These are phyloP conservation scores for Anastrepha ludens DNA, from an alignment of 1,140 invertebrate species.

Conservation along the genomic window DNA sequence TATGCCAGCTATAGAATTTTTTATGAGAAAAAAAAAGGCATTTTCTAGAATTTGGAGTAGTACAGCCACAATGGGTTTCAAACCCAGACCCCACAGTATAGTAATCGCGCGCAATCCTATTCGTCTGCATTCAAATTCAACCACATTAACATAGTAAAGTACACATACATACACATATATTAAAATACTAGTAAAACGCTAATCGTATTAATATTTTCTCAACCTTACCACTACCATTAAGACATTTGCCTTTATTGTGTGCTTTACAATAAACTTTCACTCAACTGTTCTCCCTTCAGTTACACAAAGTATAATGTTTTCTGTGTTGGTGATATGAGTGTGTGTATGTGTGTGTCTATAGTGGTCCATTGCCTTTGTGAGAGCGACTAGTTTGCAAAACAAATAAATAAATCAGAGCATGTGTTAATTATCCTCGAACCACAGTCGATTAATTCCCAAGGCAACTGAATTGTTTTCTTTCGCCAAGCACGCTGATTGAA, in stretches of 20 bases:
- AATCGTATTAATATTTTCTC: too few relatives aligned
- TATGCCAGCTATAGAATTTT: too few relatives aligned
- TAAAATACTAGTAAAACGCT: too few relatives aligned
- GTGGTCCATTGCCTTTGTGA: not conserved
- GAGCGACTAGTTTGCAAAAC: constrained; percentile 19
- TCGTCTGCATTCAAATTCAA: too few relatives aligned
- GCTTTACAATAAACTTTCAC: not conserved
- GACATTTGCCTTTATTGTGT: not conserved
- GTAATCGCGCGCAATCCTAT: too few relatives aligned
- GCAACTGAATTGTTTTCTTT: constrained; percentile 59
- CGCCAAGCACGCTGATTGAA: not conserved
- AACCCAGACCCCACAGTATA: too few relatives aligned
- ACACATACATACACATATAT: too few relatives aligned
- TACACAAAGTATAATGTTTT: not conserved
- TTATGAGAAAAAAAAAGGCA: too few relatives aligned
- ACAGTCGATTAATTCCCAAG: constrained; percentile 55
- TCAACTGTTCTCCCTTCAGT: not conserved
- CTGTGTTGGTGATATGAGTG: not conserved
- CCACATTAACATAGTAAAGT: too few relatives aligned
- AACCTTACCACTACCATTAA: not conserved
- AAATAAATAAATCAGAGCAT: constrained; percentile 71
- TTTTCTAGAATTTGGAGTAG: too few relatives aligned
- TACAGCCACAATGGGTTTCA: too few relatives aligned
- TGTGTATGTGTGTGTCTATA: not conserved
- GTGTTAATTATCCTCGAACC: constrained; percentile 62